Evolutionary conservation across 2,888 invertebrate species (phyloP), one percentile per base, ranked within the genome.

Genomic region (Willowsia nigromaculata): DNA sequence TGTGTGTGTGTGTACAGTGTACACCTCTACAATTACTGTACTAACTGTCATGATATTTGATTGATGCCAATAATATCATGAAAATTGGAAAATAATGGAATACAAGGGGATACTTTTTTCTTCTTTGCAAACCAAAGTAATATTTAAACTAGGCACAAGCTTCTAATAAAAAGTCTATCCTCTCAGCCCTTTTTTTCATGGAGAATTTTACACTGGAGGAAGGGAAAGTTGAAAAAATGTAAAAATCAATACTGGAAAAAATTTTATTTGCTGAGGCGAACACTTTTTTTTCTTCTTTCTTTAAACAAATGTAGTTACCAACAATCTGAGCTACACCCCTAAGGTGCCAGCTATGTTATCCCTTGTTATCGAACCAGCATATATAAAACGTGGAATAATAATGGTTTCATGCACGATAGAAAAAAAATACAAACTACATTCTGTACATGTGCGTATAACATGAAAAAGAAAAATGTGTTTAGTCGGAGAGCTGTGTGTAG

Each of bases 331-430:
- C n/a, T n/a, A n/a, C n/a, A n/a, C n/a, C n/a, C n/a, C n/a, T n/a
- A n/a, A n/a, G n/a, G n/a, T n/a, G n/a, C n/a, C n/a, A n/a, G n/a
- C n/a, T n/a, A n/a, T n/a, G n/a, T n/a, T 56, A 22, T 18, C 33
- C 30, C n/a, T 56, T 81, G 59, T 81, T 25, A 43, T 81, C 81
- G 25, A 81, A 80, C 27, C 13, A n/a, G n/a, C n/a, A n/a, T 13
- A 62, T 59, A 78, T 81, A 80, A 80, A 80, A 80, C 50, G 5
- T 3, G 80, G 53, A 80, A 43, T 82, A 80, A 43, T 82, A 76
- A 88, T 88, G 83, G 43, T n/a, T 47, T 76, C 76, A 22, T 47
- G 82, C 76, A 88, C 82, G 88, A 81, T 47, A 85, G 18, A 86
- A 30, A 22, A 71, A 68, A 56, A 71, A 56, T 37, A 53, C 4